Evolutionary conservation across 2,888 invertebrate genomes (phyloP).

Genomic region (Yponomeuta sedellus): DNA sequence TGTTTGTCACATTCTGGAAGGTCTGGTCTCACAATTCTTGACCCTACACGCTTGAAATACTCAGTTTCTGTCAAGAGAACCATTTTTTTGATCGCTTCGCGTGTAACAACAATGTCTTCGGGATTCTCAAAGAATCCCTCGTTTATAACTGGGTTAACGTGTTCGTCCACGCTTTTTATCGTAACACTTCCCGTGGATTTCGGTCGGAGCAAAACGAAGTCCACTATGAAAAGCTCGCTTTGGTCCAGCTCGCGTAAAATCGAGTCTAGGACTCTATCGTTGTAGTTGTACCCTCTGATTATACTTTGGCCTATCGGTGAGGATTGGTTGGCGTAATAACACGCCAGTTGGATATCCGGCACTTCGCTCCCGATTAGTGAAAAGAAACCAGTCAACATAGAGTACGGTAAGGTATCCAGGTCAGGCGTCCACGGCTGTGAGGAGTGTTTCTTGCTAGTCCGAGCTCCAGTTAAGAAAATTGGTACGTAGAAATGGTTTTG

Average conservation of each 20-base stretch:
- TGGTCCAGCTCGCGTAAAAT: not conserved
- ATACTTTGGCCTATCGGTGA: conserved; percentile 28
- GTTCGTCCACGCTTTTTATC: conserved; percentile 2
- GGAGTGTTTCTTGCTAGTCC: not conserved
- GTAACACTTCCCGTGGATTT: conserved; percentile 39
- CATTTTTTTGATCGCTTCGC: conserved; percentile 32
- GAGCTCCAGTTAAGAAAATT: not conserved
- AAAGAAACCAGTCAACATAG: conserved; percentile 2
- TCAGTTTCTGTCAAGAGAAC: conserved; percentile 26
- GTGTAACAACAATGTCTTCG: conserved; percentile 24
- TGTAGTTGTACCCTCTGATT: not conserved
- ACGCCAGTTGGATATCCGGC: conserved; percentile 7
- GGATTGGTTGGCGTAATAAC: conserved; percentile 4
- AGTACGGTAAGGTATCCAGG: not conserved
- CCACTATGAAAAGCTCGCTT: conserved; percentile 25
- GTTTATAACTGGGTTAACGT: not conserved
- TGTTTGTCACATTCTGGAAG: conserved; percentile 34
- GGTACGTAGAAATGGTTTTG: conserved; percentile 10
- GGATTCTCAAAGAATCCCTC: conserved; percentile 22
- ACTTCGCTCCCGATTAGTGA: not conserved
- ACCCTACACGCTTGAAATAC: conserved; percentile 27
- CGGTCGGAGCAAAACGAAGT: conserved; percentile 31
- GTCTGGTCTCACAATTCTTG: conserved; percentile 38
- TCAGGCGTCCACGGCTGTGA: not conserved
- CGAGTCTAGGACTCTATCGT: conserved; percentile 4